Base-by-base conservation (phyloP, 2,113 vertebrate species). In the Ochotona princeps region DNA sequence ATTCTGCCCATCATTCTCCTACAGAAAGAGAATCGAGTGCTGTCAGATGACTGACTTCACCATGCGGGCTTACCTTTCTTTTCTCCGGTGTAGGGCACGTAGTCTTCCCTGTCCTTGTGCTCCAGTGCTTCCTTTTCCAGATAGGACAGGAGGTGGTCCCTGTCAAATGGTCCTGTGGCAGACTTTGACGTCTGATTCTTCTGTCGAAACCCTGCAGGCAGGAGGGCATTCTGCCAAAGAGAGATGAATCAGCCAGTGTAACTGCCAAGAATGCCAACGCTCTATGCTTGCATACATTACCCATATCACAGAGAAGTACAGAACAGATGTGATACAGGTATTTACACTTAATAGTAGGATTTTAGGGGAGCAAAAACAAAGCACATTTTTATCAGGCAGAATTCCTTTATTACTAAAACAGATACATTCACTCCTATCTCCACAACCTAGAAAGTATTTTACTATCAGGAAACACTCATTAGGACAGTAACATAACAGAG, bases 91-190 rank as follows among this genome's bases (percentile, higher is more conserved):
- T 99, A 99, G 91, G 99, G 99, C 74, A 99, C 98, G 8, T 98
- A 90, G 95, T 99, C 99, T 0, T 99, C 99, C 92, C 98, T 98
- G 98, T 99, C 99, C 92, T 99, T 99, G 91, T 99, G 97, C 35
- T 99, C 99, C 93, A 99, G 97, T 0, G 99, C 99, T 96, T 99
- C 98, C 96, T 99, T 99, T 98, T 99, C 99, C 96, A 99, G 96
- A 80, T 99, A 99, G 0, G 98, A 98, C 65, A 99, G 98, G 47
- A 99, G 98, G 18, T 97, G 82, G 0, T 99, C 99, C 81, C 99
- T 97, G 97, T 99, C 94, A 18, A 99, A 99, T 0, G 98, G 92
- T 1, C 99, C 99, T 0, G 99, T 99, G 20, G 97, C 98, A 0
- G 72, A 67, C 97, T 99, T 99, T 4, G 51, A 7, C 0, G 99